phyloP scores from a whole-genome alignment of 2,888 invertebrate genomes.

The Cheilosia urbana region DNA sequence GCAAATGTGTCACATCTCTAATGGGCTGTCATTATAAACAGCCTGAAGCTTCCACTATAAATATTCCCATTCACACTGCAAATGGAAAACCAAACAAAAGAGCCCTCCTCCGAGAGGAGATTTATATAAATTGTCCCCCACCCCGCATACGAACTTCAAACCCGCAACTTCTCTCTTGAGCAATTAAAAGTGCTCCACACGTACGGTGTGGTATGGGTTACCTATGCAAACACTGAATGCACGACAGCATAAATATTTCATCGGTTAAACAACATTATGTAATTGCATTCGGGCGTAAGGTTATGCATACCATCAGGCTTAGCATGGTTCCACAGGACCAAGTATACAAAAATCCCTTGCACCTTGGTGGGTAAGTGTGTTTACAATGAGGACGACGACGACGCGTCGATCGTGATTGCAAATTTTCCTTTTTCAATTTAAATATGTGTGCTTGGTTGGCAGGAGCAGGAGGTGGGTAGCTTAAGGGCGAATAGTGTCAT shows the following conservation, averaged over 20 bases:
- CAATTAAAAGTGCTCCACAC: constrained; percentile 61
- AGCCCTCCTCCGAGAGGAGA: constrained; percentile 1
- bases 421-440: constrained; percentile 24
- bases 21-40: constrained; percentile 50
- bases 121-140: constrained; percentile 4
- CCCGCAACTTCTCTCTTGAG: constrained; percentile 46
- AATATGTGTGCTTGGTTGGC: constrained; percentile 5
- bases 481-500: constrained; percentile 34
- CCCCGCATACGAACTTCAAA: constrained; percentile 16
- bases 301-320: constrained; percentile 14
- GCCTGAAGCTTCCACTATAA: not conserved
- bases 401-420: constrained; percentile 19
- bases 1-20: constrained; percentile 67
- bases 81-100: constrained; percentile 45
- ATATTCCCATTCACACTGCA: constrained; percentile 31
- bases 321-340: constrained; percentile 28
- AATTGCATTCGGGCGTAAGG: constrained; percentile 54
- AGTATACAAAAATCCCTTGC: constrained; percentile 25
- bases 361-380: not conserved
- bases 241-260: constrained; percentile 70
- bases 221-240: constrained; percentile 27
- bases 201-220: not conserved
- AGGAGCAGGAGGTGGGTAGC: constrained; percentile 4
- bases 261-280: constrained; percentile 60
- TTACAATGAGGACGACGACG: not conserved